Conservation (phyloP, 2,888 invertebrate genomes). For the Helicoverpa assulta region DNA sequence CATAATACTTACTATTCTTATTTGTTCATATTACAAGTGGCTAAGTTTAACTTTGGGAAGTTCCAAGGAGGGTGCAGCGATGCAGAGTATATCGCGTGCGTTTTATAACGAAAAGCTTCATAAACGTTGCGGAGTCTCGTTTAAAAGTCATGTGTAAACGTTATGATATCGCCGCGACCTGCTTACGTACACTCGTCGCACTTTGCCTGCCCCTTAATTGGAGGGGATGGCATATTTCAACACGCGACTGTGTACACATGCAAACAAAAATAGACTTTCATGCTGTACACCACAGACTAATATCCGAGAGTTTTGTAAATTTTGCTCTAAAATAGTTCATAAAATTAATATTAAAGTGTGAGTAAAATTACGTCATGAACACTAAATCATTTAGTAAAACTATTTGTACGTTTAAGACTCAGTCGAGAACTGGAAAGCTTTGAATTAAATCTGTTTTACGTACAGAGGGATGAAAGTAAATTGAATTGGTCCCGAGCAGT, state of each 20-base stretch:
- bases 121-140: constrained; percentile 76
- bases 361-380: constrained; percentile 45
- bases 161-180: constrained; percentile 83
- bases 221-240: constrained; percentile 79
- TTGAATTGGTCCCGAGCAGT: constrained; percentile 36
- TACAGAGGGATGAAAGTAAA: constrained; percentile 33
- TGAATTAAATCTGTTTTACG: constrained; percentile 28
- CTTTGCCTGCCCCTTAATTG: constrained; percentile 87
- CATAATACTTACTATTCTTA: neutral
- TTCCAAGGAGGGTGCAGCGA: constrained; percentile 40
- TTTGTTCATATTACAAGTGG: constrained; percentile 4
- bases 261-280: constrained; percentile 80
- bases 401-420: constrained; percentile 5
- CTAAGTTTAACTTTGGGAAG: constrained; percentile 12
- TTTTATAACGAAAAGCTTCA: constrained; percentile 74
- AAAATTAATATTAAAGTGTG: constrained; percentile 68
- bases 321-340: constrained; percentile 80
- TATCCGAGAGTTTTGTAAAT: constrained; percentile 73
- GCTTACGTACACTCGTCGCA: constrained; percentile 85
- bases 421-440: neutral
- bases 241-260: constrained; percentile 78
- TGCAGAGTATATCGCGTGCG: constrained; percentile 61
- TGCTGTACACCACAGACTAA: constrained; percentile 68
- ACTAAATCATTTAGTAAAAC: constrained; percentile 41
- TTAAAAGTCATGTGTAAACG: constrained; percentile 84